These are phyloP conservation scores for Globicephala melas DNA, from an alignment of 2,113 vertebrate species.

Conservation along the genomic window DNA sequence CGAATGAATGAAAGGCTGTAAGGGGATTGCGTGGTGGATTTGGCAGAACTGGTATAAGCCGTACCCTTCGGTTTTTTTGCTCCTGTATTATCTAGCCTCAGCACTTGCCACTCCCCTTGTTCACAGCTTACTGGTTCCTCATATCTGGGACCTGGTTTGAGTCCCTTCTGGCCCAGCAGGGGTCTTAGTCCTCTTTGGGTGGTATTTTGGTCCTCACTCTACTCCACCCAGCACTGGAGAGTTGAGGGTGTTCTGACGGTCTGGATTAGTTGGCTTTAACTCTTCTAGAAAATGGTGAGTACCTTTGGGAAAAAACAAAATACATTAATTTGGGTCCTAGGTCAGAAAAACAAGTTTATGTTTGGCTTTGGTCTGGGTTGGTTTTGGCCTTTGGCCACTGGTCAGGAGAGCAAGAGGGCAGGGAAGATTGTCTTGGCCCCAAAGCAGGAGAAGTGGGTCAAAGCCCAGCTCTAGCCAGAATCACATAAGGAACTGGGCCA, in stretches of 20 bases:
- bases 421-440: neutral
- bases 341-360: conserved; percentile 57
- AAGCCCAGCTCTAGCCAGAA: neutral
- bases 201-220: neutral
- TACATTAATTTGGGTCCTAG: neutral
- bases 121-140: neutral
- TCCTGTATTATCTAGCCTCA: neutral
- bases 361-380: conserved; percentile 47
- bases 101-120: neutral
- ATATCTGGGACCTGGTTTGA: neutral
- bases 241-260: neutral
- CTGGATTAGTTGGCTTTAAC: neutral
- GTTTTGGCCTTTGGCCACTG: conserved; percentile 25
- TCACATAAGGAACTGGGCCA: neutral
- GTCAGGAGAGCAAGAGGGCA: neutral
- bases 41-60: neutral
- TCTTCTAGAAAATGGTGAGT: neutral
- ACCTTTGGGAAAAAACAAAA: conserved; percentile 34
- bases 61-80: neutral
- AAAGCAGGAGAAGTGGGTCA: neutral
- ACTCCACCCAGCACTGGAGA: neutral
- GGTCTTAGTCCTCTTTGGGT: neutral
- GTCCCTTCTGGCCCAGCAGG: neutral
- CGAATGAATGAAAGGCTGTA: neutral
- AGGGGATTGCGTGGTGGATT: neutral